These are phyloP conservation scores for Dascillus cervinus DNA, from an alignment of 2,888 invertebrate genomes.

Conservation along the genomic window DNA sequence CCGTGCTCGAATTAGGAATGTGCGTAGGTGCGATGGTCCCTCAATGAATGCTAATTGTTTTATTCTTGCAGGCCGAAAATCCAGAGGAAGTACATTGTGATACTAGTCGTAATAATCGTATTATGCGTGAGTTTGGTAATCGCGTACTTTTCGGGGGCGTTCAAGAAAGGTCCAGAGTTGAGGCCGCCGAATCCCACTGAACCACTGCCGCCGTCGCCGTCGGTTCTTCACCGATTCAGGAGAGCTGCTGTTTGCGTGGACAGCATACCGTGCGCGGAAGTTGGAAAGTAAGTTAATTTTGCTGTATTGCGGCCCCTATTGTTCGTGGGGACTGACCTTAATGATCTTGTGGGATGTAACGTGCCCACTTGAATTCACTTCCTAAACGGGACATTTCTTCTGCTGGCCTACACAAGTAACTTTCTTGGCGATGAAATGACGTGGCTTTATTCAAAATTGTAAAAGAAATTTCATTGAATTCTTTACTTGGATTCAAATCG, in stretches of 20 bases:
- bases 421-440: too few relatives aligned
- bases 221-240: conserved; percentile 57
- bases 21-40: too few relatives aligned
- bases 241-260: conserved; percentile 74
- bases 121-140: conserved; percentile 21
- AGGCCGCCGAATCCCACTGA: conserved; percentile 60
- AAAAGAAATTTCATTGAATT: too few relatives aligned
- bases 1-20: too few relatives aligned
- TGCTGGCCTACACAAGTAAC: too few relatives aligned
- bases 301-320: too few relatives aligned
- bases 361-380: too few relatives aligned
- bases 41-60: conserved; percentile 3
- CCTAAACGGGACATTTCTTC: too few relatives aligned
- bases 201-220: conserved; percentile 57
- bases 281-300: conserved; percentile 60
- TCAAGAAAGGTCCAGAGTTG: conserved; percentile 24
- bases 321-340: too few relatives aligned
- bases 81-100: conserved; percentile 15
- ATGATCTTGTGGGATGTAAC: too few relatives aligned
- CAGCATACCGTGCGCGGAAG: conserved; percentile 62
- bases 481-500: too few relatives aligned
- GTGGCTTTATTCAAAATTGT: too few relatives aligned
- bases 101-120: conserved; percentile 19
- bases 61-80: conserved; percentile 22
- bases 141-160: conserved; percentile 24